Evolutionary conservation across 2,113 vertebrate genomes (phyloP), one percentile per base, ranked within the genome.

Genomic region (Chaetodon auriga): DNA sequence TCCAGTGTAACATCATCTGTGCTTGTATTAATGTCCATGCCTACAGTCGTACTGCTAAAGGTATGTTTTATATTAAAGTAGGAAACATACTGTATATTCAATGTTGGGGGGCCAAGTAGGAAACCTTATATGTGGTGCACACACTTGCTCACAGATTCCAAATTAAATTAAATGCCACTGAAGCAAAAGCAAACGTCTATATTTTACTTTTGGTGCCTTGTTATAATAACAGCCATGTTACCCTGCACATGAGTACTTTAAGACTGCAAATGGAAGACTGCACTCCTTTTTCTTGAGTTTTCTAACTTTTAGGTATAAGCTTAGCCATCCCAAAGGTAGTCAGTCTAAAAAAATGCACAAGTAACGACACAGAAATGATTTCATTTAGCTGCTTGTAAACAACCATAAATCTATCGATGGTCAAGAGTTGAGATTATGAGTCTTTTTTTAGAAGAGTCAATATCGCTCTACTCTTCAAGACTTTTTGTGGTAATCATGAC

Each of bases 21-120:
- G 30, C 57, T 54, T 51, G 21, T 14, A 49, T 64, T 54, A 63
- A 48, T 64, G 68, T 77, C 69, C 68, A 35, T 81, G 53, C 61
- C 72, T 57, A 7, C 19, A 45, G 51, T 7, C 36, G 18, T n/a
- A 61, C 7, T 70, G 60, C 38, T 48, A 48, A 57, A 80, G 71
- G 60, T 66, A 35, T 75, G 80, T 58, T 75, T 80, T 43, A 48
- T 46, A 66, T 85, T 25, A 65, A 65, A 62, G 41, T 43, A 43
- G 41, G 35, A 41, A 23, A 66, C 5, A 38, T n/a, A 23, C 19
- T 30, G 45, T 23, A 18, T 80, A 55, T 80, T 63, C 6, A 73
- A n/a, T 12, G 30, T 57, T 72, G 25, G 68, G 38, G 16, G 38
- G 68, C 54, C 75, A 64, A 64, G 58, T 10, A 75, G 19, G 36